phyloP scores from a whole-genome alignment of 2,113 vertebrate genomes.

The Echinops telfairi region DNA sequence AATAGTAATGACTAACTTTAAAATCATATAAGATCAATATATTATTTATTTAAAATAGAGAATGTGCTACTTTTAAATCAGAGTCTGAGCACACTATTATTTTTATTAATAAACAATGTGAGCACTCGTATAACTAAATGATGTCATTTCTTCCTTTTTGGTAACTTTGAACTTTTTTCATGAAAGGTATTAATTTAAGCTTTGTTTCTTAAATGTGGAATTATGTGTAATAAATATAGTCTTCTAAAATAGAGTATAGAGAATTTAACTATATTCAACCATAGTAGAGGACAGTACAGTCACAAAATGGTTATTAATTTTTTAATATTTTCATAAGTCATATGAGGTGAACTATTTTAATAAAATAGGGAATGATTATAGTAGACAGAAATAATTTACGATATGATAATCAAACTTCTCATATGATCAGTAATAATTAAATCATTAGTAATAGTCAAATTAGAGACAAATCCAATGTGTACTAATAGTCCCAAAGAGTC shows the following conservation, averaged over 20 bases:
- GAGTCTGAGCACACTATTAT: not conserved
- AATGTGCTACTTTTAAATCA: not conserved
- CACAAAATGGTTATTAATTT: not conserved
- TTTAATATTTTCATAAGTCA: not conserved
- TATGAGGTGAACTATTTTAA: not conserved
- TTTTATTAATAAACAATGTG: not conserved
- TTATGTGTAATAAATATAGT: not conserved
- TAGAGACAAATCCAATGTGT: not conserved
- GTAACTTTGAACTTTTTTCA: not conserved
- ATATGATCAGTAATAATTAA: not conserved
- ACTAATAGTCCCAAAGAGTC: not conserved
- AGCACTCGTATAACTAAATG: not conserved
- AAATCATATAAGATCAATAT: not conserved
- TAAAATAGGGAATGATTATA: not conserved
- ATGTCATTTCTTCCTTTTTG: not conserved
- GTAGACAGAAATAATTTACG: not conserved
- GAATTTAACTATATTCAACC: no score
- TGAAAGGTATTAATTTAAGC: not conserved
- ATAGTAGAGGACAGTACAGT: not conserved
- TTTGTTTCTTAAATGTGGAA: slow-evolving; percentile 2
- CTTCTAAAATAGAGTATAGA: no score
- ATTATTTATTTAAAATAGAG: not conserved
- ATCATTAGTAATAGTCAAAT: slow-evolving; percentile 22
- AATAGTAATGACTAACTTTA: not conserved
- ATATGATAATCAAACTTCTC: not conserved